Evolutionary conservation across 64 coral and sea anemone genomes (phyloP).

Genomic region (Porites australiensis): DNA sequence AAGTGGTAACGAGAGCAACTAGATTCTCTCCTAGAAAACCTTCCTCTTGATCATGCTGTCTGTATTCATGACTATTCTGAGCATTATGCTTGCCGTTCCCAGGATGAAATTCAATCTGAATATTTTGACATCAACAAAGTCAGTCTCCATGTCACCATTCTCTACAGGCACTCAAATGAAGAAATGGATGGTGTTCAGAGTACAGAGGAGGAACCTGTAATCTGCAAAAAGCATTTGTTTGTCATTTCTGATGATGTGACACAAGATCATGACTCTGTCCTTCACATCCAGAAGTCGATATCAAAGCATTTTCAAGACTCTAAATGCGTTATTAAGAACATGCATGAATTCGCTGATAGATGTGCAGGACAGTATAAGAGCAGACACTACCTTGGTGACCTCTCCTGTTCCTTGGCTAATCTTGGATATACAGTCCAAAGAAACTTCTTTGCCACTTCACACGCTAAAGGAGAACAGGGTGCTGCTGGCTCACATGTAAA

Average conservation of each 20-base stretch:
- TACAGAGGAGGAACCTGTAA: not conserved
- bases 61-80: slow-evolving; percentile 67
- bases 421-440: not conserved
- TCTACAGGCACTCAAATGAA: slow-evolving; percentile 4
- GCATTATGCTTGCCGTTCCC: not conserved
- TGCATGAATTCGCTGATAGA: slow-evolving; percentile 63
- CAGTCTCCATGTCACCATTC: slow-evolving; percentile 23
- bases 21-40: slow-evolving; percentile 13
- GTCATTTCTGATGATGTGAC: slow-evolving; percentile 5
- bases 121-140: slow-evolving; percentile 9
- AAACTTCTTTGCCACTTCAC: slow-evolving; percentile 32
- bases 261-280: slow-evolving; percentile 28
- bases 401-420: not conserved
- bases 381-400: slow-evolving; percentile 23
- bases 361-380: slow-evolving; percentile 49
- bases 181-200: not conserved
- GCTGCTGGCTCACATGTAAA: slow-evolving; percentile 48
- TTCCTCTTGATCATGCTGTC: slow-evolving; percentile 14
- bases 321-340: not conserved
- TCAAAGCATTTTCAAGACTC: not conserved
- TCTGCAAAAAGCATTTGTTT: slow-evolving; percentile 27
- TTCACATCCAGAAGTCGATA: not conserved
- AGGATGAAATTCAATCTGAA: slow-evolving; percentile 50
- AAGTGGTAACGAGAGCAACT: slow-evolving; percentile 60
- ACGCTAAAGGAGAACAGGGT: slow-evolving; percentile 31